Evolutionary conservation across 2,113 vertebrate genomes (phyloP).

Genomic region (Romanogobio albipinnatus): DNA sequence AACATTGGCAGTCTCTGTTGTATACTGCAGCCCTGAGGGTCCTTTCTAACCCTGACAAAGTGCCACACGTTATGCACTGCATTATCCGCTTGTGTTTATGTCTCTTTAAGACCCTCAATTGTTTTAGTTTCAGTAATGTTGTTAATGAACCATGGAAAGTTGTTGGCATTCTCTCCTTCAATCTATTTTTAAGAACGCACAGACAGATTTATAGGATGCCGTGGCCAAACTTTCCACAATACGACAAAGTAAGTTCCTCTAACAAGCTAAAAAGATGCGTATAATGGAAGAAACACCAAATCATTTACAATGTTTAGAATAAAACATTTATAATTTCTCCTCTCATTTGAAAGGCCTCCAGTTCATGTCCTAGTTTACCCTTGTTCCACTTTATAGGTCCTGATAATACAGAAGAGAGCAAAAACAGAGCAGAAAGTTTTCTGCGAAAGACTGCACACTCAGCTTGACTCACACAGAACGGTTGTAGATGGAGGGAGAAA

Average conservation of each 20-base stretch:
- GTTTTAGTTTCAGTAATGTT: slow-evolving; percentile 5
- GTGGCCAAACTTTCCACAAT: not conserved
- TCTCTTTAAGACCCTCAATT: slow-evolving; percentile 23
- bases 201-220: slow-evolving; percentile 5
- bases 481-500: slow-evolving; percentile 46
- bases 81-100: not conserved
- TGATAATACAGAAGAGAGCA: slow-evolving; percentile 45
- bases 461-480: slow-evolving; percentile 59
- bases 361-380: slow-evolving; percentile 70
- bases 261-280: slow-evolving; percentile 19
- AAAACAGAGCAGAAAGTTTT: slow-evolving; percentile 64
- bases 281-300: slow-evolving; percentile 1
- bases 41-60: slow-evolving; percentile 28
- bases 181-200: slow-evolving; percentile 15
- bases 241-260: not conserved
- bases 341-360: not conserved
- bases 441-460: slow-evolving; percentile 66
- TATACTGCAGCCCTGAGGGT: slow-evolving; percentile 26
- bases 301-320: slow-evolving; percentile 13
- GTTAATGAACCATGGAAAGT: slow-evolving; percentile 4
- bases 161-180: slow-evolving; percentile 1
- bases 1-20: slow-evolving; percentile 28
- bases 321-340: not conserved
- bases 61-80: slow-evolving; percentile 12
- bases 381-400: slow-evolving; percentile 36